A percentile compares a stretch with the other conserved stretches of the same genome.
These are phyloP conservation scores for Peromyscus aztecus DNA, from an alignment of 2,797 vertebrate genomes.

Conservation along the genomic window DNA sequence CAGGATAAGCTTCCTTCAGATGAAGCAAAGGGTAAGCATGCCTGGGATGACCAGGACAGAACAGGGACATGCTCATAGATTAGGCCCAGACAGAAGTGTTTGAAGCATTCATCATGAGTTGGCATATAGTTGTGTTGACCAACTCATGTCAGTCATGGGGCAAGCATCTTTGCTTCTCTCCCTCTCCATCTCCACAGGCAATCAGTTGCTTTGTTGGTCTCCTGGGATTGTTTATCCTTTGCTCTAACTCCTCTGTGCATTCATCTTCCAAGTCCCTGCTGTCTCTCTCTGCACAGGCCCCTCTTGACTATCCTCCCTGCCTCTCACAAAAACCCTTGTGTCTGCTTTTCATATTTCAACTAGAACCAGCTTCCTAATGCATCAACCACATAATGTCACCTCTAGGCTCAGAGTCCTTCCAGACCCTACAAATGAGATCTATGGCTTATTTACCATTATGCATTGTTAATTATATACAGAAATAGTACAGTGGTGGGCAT, in stretches of 20 bases:
- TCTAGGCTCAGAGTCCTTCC: not conserved
- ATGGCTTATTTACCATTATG: not conserved
- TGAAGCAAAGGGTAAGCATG: not conserved
- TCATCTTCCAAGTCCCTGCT: not conserved
- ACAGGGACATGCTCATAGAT: not conserved
- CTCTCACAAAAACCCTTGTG: not conserved
- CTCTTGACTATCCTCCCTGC: not conserved
- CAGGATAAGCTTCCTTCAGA: not conserved
- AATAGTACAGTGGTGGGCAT: not conserved
- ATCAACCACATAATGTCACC: not conserved
- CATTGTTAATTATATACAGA: not conserved
- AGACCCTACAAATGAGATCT: not conserved
- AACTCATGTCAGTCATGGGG: not conserved
- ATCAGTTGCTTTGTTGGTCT: not conserved
- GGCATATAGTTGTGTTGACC: not conserved
- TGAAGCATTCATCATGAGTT: not conserved
- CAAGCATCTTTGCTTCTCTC: not conserved
- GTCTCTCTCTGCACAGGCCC: not conserved
- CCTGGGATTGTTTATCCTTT: not conserved
- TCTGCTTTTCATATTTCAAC: not conserved
- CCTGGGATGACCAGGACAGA: fast-evolving
- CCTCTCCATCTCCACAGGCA: not conserved
- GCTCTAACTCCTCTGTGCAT: not conserved
- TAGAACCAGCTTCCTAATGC: not conserved
- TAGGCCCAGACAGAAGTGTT: fast-evolving